Evolutionary conservation across 1,140 invertebrate genomes (phyloP).

Genomic region (Tetraneura akinire): DNA sequence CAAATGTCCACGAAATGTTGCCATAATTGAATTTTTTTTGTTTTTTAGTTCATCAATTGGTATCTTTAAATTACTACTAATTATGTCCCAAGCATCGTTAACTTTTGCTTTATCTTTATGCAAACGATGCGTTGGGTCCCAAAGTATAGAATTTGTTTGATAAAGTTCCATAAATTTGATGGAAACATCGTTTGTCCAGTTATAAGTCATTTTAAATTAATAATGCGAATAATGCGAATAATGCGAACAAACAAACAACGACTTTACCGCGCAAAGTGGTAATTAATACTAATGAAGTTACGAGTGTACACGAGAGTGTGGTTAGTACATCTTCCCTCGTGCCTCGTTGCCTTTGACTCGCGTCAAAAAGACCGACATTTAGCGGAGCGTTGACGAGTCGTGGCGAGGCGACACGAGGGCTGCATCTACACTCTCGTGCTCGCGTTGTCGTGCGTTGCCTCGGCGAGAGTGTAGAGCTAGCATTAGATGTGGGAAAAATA

Average conservation of each 20-base stretch:
- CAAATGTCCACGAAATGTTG: no score
- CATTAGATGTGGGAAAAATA: no score
- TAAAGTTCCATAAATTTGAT: slow-evolving; percentile 33
- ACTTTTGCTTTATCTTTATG: slow-evolving; percentile 24
- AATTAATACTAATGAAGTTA: no score
- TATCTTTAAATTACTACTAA: background rate
- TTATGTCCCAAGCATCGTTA: slow-evolving; percentile 13
- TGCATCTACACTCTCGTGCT: background rate
- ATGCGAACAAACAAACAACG: background rate
- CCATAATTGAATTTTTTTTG: slow-evolving; percentile 32
- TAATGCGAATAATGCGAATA: background rate
- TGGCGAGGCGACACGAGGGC: background rate
- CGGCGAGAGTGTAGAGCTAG: background rate
- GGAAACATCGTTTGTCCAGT: slow-evolving; percentile 25
- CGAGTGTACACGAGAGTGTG: no score
- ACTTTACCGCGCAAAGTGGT: no score
- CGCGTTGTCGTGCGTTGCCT: background rate
- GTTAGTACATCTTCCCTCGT: no score
- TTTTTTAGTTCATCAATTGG: slow-evolving; percentile 27
- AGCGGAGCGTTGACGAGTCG: background rate
- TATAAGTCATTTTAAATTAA: slow-evolving; percentile 15
- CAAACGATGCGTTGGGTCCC: slow-evolving; percentile 9
- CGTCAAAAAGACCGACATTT: background rate
- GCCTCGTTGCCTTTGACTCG: background rate
- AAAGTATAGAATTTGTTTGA: slow-evolving; percentile 15